Conservation (phyloP, 1,140 invertebrate species). For the Drosophila sucinea region DNA sequence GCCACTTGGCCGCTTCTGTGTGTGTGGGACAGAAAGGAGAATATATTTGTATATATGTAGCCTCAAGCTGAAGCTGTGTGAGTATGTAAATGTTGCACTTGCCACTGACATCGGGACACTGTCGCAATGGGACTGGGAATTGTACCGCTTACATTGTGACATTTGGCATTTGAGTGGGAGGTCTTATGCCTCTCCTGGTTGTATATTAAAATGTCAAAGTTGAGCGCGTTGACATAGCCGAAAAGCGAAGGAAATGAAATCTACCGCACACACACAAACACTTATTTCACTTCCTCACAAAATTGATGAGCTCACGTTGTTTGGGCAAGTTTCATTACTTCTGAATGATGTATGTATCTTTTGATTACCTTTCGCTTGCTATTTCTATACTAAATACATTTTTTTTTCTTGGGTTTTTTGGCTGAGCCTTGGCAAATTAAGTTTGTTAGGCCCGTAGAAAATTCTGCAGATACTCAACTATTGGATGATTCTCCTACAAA, state of each 20-base stretch:
- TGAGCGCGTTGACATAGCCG: conserved; percentile 38
- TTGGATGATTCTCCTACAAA: not conserved
- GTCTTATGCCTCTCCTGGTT: not conserved
- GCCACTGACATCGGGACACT: conserved; percentile 9
- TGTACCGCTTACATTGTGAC: conserved; percentile 34
- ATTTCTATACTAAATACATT: not conserved
- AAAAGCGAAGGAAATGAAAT: conserved; percentile 41
- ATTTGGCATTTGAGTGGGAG: conserved; percentile 59
- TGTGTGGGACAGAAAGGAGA: conserved; percentile 9
- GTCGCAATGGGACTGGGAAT: not conserved
- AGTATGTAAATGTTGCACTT: conserved; percentile 39
- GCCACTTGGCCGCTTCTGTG: conserved; percentile 14
- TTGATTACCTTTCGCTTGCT: conserved; percentile 15
- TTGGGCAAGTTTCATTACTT: conserved; percentile 1
- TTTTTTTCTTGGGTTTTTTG: not conserved
- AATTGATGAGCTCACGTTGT: conserved; percentile 40
- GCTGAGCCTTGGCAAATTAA: conserved; percentile 29
- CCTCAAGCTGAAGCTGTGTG: conserved; percentile 15
- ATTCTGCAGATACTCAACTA: conserved; percentile 8
- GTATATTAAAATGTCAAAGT: conserved; percentile 65
- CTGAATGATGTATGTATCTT: conserved; percentile 26
- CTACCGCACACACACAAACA: conserved; percentile 11
- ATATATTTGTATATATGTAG: not conserved
- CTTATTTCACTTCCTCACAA: conserved; percentile 33
- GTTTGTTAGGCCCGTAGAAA: conserved; percentile 14